A percentile compares a stretch with the other conserved stretches of the same genome.
phyloP scores from a whole-genome alignment of 2,888 invertebrate species.

The Drosophila imparisetae region DNA sequence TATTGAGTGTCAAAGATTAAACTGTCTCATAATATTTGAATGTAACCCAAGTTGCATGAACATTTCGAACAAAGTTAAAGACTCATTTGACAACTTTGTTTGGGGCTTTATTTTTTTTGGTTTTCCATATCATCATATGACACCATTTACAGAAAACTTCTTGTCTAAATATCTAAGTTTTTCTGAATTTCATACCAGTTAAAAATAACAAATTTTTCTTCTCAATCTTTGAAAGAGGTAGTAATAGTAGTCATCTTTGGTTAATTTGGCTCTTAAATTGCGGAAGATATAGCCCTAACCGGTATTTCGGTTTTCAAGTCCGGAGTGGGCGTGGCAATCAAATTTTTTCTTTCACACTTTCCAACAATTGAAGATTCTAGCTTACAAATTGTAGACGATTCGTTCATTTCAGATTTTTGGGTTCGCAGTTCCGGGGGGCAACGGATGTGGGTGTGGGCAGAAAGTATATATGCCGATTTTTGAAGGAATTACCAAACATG shows the following conservation, averaged over 20 bases:
- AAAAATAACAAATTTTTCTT: background rate
- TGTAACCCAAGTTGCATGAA: background rate
- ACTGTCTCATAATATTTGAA: background rate
- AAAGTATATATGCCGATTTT: background rate
- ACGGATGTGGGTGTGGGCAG: background rate
- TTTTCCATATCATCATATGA: background rate
- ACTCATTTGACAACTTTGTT: background rate
- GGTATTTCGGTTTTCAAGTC: background rate
- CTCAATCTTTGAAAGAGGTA: background rate
- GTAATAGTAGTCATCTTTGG: background rate
- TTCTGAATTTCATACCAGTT: background rate
- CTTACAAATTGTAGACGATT: background rate
- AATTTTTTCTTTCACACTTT: background rate
- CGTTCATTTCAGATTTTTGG: background rate
- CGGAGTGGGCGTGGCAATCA: background rate
- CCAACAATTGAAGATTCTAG: background rate
- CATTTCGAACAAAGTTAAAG: background rate
- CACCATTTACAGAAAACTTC: background rate
- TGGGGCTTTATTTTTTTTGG: background rate
- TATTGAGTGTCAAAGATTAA: background rate
- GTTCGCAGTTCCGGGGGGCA: background rate
- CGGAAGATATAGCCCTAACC: too few species aligned
- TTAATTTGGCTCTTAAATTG: background rate
- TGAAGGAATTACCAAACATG: background rate
- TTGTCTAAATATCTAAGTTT: background rate